Conservation (phyloP, 1,140 invertebrate genomes). For the Drosophila watanabei region DNA sequence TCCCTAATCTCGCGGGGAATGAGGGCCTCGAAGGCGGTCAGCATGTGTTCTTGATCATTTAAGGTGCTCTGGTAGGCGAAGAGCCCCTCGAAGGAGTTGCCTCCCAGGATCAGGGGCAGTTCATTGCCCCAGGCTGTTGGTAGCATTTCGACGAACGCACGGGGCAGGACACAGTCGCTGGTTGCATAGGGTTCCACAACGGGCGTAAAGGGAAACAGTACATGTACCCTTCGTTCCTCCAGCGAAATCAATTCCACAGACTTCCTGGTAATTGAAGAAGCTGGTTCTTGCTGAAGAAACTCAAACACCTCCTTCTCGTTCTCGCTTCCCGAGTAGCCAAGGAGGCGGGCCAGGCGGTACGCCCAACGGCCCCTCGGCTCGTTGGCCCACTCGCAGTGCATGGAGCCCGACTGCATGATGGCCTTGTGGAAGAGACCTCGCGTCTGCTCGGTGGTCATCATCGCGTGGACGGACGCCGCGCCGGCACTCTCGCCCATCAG, state of each 20-base stretch:
- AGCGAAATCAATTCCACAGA: slow-evolving; percentile 32
- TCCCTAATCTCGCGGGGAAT: slow-evolving; percentile 52
- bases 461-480: slow-evolving; percentile 59
- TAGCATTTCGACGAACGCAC: slow-evolving; percentile 65
- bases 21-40: slow-evolving; percentile 57
- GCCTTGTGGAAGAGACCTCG: slow-evolving; percentile 87
- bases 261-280: slow-evolving; percentile 17
- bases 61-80: slow-evolving; percentile 63
- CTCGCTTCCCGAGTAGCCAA: slow-evolving; percentile 75
- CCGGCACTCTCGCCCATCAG: slow-evolving; percentile 84
- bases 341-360: slow-evolving; percentile 54
- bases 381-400: slow-evolving; percentile 82
- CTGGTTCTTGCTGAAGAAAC: slow-evolving; percentile 71
- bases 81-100: slow-evolving; percentile 82
- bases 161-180: slow-evolving; percentile 67
- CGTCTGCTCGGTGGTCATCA: slow-evolving; percentile 70
- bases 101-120: slow-evolving; percentile 84
- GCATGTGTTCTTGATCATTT: slow-evolving; percentile 45
- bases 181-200: slow-evolving; percentile 82
- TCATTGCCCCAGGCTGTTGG: slow-evolving; percentile 81
- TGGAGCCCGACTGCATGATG: slow-evolving; percentile 87
- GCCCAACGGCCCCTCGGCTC: slow-evolving; percentile 46
- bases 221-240: slow-evolving; percentile 47
- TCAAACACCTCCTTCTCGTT: slow-evolving; percentile 79
- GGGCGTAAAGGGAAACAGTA: slow-evolving; percentile 74